A percentile compares a stretch with the other conserved stretches of the same genome.
Conservation (phyloP, 2,797 vertebrate species). For the Otolemur crassicaudatus region DNA sequence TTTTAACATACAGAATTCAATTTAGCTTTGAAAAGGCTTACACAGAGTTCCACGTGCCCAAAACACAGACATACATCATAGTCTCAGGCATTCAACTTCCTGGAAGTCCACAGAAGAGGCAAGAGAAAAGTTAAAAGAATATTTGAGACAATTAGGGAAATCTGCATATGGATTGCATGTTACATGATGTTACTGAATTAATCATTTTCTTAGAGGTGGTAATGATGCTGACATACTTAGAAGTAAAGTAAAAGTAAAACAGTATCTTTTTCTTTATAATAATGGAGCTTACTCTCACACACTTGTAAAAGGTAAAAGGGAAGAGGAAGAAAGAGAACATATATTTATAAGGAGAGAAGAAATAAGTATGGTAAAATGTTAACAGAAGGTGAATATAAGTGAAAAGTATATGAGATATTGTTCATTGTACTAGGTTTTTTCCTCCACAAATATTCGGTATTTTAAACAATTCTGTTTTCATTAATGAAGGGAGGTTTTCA, state of each 20-base stretch:
- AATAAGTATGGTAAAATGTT: neutral
- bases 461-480: constrained; percentile 53
- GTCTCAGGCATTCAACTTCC: neutral
- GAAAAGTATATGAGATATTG: neutral
- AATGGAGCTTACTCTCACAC: neutral
- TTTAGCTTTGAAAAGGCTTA: neutral
- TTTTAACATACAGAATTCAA: neutral
- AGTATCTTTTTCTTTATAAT: neutral
- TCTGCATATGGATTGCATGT: neutral
- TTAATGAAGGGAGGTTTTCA: constrained; percentile 38
- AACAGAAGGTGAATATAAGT: neutral
- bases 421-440: neutral
- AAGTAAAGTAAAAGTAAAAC: neutral
- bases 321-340: neutral
- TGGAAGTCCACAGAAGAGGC: neutral
- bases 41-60: neutral
- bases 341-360: neutral
- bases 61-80: neutral
- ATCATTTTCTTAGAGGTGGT: neutral
- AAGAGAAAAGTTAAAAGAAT: neutral
- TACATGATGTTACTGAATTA: neutral
- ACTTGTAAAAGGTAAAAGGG: neutral
- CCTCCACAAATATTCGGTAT: neutral
- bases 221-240: neutral
- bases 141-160: constrained; percentile 19